Evolutionary conservation across 1,140 invertebrate genomes (phyloP).

Genomic region (Scaptomyza montana): DNA sequence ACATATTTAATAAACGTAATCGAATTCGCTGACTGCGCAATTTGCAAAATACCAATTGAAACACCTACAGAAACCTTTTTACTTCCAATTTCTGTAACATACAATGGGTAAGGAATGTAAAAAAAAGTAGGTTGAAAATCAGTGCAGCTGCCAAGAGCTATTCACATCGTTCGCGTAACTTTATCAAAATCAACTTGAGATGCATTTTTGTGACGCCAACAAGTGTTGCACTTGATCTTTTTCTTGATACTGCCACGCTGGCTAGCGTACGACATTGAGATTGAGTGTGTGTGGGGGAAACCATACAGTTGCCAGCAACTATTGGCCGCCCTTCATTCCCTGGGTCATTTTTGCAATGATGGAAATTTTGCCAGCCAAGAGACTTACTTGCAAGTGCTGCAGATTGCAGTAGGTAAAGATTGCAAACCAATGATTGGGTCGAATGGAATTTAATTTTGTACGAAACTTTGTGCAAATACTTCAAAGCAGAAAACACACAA

Average conservation of each 20-base stretch:
- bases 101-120: not conserved
- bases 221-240: constrained; percentile 78
- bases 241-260: constrained; percentile 60
- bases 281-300: constrained; percentile 54
- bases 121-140: not conserved
- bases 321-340: not conserved
- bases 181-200: constrained; percentile 56
- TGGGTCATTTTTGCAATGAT: constrained; percentile 28
- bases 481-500: constrained; percentile 16
- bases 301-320: constrained; percentile 12
- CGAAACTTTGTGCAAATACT: constrained; percentile 49
- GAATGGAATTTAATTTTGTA: constrained; percentile 73
- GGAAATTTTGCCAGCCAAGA: constrained; percentile 25
- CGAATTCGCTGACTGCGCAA: constrained; percentile 12
- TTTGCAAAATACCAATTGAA: constrained; percentile 5
- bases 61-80: constrained; percentile 11
- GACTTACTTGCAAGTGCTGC: constrained; percentile 23
- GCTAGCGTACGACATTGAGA: constrained; percentile 44
- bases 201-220: constrained; percentile 71
- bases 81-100: constrained; percentile 12
- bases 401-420: constrained; percentile 28
- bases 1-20: not conserved
- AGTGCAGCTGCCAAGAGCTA: constrained; percentile 39
- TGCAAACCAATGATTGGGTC: constrained; percentile 25
- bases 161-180: constrained; percentile 36